Base-by-base conservation (phyloP, 1,140 invertebrate species). In the Riptortus pedestris region DNA sequence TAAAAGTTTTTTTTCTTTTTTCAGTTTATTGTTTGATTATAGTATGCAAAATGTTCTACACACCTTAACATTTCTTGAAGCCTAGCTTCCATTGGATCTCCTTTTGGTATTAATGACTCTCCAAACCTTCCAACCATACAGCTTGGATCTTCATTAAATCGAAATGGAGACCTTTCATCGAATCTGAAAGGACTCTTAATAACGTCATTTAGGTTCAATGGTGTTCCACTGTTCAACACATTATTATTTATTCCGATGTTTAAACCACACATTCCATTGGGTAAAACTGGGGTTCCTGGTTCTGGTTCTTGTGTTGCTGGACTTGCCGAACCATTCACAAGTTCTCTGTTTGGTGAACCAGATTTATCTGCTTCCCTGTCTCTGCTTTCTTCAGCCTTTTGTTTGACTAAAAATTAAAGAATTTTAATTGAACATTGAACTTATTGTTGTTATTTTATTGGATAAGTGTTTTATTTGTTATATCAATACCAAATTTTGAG, bases 61-160 rank as follows among this genome's bases (percentile, higher is more conserved):
- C 57, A 66, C 61, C 91, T 80, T 48, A 95, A 78, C 87, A 93
- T 93, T 74, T 95, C 91, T 72, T 95, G 93, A 16, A 96, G 78
- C 52, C 87, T 78, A 16, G 88, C 90, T 74, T 91, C 91, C 89
- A 93, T 92, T 12, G 90, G 90, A 73, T 92, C 90, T 18, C 90
- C 88, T 72, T 93, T 93, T 11, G 90, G 90, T 65, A 93, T 93
- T 1, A 93, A 79, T 0, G 88, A 90, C 67, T 91, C 88, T 12
- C 89, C 88, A 22, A 90, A 74, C 0, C 88, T 78, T 0, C 86
- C 84, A 45, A 87, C 85, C 77, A 90, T 86, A 1, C 85, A 85
- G 4, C 83, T 83, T 2, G 83, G 79, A 69, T 88, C 87, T 66
- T 91, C 88, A 48, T 85, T 85, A 72, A 90, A 88, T 65, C 87